phyloP scores from a whole-genome alignment of 2,888 invertebrate species.

The Argyra leucocephala region DNA sequence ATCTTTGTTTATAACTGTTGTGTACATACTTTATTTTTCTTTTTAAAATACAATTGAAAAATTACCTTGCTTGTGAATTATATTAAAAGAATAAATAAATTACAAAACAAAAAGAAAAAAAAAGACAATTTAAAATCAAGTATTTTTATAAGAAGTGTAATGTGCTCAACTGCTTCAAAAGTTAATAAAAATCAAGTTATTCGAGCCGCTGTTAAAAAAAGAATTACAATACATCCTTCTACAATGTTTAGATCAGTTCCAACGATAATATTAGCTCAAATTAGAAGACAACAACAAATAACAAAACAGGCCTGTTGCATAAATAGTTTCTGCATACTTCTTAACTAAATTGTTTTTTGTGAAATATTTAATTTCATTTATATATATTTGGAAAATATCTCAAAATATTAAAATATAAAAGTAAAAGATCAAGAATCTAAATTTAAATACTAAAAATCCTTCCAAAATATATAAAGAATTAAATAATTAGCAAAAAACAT shows the following conservation, averaged over 20 bases:
- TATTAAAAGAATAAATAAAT: constrained; percentile 20
- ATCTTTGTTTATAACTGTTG: constrained; percentile 13
- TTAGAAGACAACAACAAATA: constrained; percentile 24
- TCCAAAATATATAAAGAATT: constrained; percentile 4
- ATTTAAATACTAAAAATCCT: background rate
- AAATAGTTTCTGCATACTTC: constrained; percentile 20
- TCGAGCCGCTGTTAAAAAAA: constrained; percentile 64
- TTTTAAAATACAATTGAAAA: constrained; percentile 18
- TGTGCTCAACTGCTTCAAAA: constrained; percentile 22
- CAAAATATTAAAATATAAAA: background rate
- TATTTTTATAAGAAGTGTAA: constrained; percentile 20
- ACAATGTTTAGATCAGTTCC: constrained; percentile 64
- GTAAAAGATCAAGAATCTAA: background rate
- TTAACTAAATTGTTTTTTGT: constrained; percentile 13
- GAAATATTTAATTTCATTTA: background rate
- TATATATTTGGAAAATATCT: background rate
- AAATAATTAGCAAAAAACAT: constrained; percentile 1
- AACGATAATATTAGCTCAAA: constrained; percentile 29
- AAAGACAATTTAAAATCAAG: constrained; percentile 9
- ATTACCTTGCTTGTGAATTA: constrained; percentile 14
- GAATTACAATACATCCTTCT: constrained; percentile 77
- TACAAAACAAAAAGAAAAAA: constrained; percentile 27
- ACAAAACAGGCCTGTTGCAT: constrained; percentile 22
- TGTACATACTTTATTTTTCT: constrained; percentile 15
- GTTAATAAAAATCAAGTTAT: constrained; percentile 27